Evolutionary conservation across 2,113 vertebrate species (phyloP), one percentile per base, ranked within the genome.

Genomic region (Ophthalmolycus amberensis): DNA sequence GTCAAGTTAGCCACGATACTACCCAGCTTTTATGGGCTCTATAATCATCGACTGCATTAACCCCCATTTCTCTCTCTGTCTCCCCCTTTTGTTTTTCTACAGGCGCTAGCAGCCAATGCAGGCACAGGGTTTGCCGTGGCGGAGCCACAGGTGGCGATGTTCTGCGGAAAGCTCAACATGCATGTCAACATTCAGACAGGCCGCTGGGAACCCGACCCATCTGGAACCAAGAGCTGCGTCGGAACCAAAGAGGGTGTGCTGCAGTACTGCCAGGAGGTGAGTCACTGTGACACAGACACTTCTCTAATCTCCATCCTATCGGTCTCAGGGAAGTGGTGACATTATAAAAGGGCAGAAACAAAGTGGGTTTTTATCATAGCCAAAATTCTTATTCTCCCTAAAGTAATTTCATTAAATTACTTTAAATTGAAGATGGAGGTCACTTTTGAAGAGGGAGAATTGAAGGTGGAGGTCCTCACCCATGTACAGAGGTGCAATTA

Each of bases 241-340:
- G 95, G 93, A 89, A 97, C 92, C 88, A 98, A 99, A 87, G 97
- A 99, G 71, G 96, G 96, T 6, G 95, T 99, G 86, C 95, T 99
- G 89, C 96, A 97, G 84, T 99, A 99, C 94, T 99, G 98, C 90
- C 97, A 98, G 90, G 98, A 99, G 96, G 98, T 99, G 91, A 97
- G 96, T 48, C 75, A 56, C 29, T 11, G 70, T 15, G 59, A 83
- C 77, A 76, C 54, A 46, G 18, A 74, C 60, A 0, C 44, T 18
- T 50, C 6, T 56, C 4, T 16, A 0, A 52, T 69, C 38, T 50
- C 16, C 12, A 5, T 66, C 64, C 25, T 9, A 40, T 85, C 27
- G 34, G 18, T 15, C 9, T 67, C 60, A 60, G 8, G 34, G 20
- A 63, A 6, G 16, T 38, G 50, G 22, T 56, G 60, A 74, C 63